Evolutionary conservation across 1,140 invertebrate genomes (phyloP), one percentile per base, ranked within the genome.

Genomic region (Calliopsis andreniformis): DNA sequence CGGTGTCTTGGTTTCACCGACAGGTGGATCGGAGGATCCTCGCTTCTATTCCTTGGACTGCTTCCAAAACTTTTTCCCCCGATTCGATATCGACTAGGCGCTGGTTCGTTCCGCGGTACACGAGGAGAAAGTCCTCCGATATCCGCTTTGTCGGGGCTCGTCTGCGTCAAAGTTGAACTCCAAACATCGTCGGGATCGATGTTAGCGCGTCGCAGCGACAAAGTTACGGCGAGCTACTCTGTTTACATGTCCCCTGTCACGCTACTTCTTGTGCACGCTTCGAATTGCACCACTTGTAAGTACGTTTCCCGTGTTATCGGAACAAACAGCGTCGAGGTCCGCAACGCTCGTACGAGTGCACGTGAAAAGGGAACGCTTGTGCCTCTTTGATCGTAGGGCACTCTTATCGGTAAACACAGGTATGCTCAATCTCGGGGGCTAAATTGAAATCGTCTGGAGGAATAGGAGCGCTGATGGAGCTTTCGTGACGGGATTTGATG

Each of bases 401-500:
- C 8, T 35, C 10, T 30, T 64, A 47, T 64, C 62, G 43, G 10
- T 6, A 28, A 47, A 47, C 62, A 63, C 3, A 23, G 51, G 35
- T 20, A 43, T 42, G 18, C 12, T 43, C 39, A 28, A 49, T 42
- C 47, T 30, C 8, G 10, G 16, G 0, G 30, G 16, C 14, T 2
- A 39, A 43, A 61, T 71, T 32, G 69, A 61, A 71, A 71, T 62
- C 20, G 32, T 4, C 14, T n/a, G 2, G 42, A 25, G 25, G 25
- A 55, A 64, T 2, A 6, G 7, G 0, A 25, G 8, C 2, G 42
- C n/a, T n/a, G 18, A 18, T 55, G 1, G 14, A 8, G 58, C 32
- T 35, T 56, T 67, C 71, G 71, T 47, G 51, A 42, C 18, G 20
- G 28, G 49, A 67, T 80, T 69, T 69, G 63, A 81, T 81, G 61